These are phyloP conservation scores for Clostera curtula DNA, from an alignment of 2,888 invertebrate genomes.

Conservation along the genomic window DNA sequence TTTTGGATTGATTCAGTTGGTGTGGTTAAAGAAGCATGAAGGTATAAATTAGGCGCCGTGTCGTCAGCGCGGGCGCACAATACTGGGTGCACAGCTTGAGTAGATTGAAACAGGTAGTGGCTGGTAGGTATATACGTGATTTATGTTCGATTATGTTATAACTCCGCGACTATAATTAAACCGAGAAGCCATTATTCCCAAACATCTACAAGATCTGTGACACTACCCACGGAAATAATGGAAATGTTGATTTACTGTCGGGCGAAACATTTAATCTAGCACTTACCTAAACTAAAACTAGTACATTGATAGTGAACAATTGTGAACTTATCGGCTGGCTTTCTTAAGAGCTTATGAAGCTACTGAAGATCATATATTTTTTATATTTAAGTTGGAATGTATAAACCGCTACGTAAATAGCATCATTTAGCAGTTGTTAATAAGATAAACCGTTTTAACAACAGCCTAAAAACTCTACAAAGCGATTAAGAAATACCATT, in stretches of 20 bases:
- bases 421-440: conserved; percentile 30
- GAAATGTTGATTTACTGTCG: conserved; percentile 43
- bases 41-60: conserved; percentile 63
- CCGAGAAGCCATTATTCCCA: conserved; percentile 58
- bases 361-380: too few relatives aligned
- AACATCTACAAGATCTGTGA: conserved; percentile 46
- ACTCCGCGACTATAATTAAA: conserved; percentile 64
- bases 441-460: conserved; percentile 41
- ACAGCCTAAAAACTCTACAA: conserved; percentile 33
- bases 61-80: conserved; percentile 49
- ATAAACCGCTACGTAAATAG: conserved; percentile 47
- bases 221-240: conserved; percentile 50
- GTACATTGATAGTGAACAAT: too few relatives aligned
- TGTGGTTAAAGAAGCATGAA: conserved; percentile 63
- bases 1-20: conserved; percentile 46
- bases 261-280: conserved; percentile 38
- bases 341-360: too few relatives aligned
- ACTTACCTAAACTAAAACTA: too few relatives aligned
- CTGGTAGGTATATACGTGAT: conserved; percentile 68
- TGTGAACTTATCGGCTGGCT: too few relatives aligned
- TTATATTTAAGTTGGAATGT: conserved; percentile 21
- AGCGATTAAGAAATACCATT: conserved; percentile 36
- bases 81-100: conserved; percentile 37
- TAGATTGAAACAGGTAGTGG: conserved; percentile 72
- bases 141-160: conserved; percentile 68